Base-by-base conservation (phyloP, 2,113 vertebrate species). In the Pterocles orientalis region DNA sequence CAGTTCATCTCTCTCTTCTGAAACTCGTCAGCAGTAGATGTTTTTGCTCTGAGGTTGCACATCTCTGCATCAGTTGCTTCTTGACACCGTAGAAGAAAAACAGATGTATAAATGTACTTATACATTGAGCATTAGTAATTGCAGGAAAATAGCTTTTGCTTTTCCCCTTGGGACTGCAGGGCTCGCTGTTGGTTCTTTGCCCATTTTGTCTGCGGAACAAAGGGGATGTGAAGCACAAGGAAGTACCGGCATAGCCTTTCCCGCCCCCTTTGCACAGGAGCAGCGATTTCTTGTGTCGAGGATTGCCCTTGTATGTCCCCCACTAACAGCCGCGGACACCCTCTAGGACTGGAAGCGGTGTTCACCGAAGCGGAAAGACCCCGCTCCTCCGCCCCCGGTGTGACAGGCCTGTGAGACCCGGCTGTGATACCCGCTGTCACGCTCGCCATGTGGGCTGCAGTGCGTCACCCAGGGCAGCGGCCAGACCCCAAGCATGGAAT, bases 311-410 rank as follows among this genome's bases (percentile, higher is more conserved):
- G 12, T 0, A 1, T 1, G 5, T 20, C 33, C 43, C 18, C 8
- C 1, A 12, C 28, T 10, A 9, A 6, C 6, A 12, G 2, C 36
- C 2, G 53, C 3, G 6, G 36, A 9, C 3, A 0, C 0, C 0
- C 13, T 5, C 15, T 1, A 0, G 21, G 4, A 1, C 3, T 3
- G 23, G 25, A 6, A 43, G 65, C 39, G 6, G 28, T 4, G 6
- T 12, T 4, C 26, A 1, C 45, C 2, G n/a, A 6, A 7, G 19
- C 4, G 7, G 6, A 3, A 14, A 25, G 57, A 18, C 10, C 7
- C 26, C 1, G 41, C 41, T 23, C 8, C 36, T 16, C 33, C 5
- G 9, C 39, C 2, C 0, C 9, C 5, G 1, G 16, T 3, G 21
- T 7, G 4, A 29, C 16, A 2, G 58, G 25, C 45, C 45, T 7